A percentile compares a stretch with the other conserved stretches of the same genome.
Conservation (phyloP, 2,113 vertebrate species). For the Zapus hudsonius region DNA sequence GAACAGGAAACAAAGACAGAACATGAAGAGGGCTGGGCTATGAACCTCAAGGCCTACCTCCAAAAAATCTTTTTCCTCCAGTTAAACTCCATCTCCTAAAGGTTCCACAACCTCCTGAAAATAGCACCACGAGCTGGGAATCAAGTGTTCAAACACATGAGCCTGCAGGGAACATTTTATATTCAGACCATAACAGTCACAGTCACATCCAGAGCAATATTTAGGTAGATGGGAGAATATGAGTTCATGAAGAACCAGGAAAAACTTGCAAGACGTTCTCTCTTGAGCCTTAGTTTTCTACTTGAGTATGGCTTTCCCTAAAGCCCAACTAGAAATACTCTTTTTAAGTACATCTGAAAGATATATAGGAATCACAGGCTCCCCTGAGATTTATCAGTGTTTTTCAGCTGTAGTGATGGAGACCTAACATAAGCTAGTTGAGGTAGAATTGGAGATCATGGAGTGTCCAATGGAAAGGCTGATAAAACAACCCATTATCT, state of each 20-base stretch:
- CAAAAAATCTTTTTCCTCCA: background rate
- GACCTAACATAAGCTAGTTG: background rate
- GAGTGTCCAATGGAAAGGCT: background rate
- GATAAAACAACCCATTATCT: background rate
- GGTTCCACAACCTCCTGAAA: background rate
- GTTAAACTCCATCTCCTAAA: background rate
- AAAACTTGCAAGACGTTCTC: background rate
- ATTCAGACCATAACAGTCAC: background rate
- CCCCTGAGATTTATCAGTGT: background rate
- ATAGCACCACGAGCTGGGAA: background rate
- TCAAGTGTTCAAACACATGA: background rate
- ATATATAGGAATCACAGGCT: background rate
- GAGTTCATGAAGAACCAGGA: background rate
- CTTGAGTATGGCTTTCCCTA: background rate
- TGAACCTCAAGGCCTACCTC: no score
- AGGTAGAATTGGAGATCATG: background rate
- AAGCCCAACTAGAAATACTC: background rate
- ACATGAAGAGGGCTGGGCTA: background rate
- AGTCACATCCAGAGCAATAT: background rate
- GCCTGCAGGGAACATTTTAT: background rate
- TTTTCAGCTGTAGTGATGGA: background rate
- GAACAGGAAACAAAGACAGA: background rate
- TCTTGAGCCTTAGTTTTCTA: background rate
- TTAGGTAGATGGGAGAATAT: background rate
- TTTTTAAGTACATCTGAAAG: background rate